phyloP scores from a whole-genome alignment of 2,113 vertebrate species.

The Struthio camelus region DNA sequence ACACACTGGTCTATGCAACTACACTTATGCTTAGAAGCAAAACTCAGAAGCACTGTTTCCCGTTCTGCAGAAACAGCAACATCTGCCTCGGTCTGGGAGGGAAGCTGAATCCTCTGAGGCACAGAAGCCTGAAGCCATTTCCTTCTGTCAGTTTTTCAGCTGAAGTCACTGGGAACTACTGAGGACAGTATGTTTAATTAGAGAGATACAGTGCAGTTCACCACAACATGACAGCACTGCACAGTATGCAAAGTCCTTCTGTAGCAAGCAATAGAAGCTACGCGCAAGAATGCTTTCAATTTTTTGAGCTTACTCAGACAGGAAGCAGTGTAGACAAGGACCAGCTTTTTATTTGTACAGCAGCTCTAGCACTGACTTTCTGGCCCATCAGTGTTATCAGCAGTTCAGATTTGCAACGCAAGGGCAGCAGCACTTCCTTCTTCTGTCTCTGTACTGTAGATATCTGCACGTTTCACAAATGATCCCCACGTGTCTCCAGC shows the following conservation, averaged over 20 bases:
- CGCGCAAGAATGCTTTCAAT: not conserved
- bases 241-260: not conserved
- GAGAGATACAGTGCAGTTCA: not conserved
- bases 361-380: not conserved
- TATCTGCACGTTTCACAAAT: not conserved
- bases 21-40: not conserved
- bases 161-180: constrained; percentile 1
- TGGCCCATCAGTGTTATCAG: not conserved
- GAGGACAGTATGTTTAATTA: constrained; percentile 21
- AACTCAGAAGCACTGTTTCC: not conserved
- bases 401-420: not conserved
- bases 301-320: not conserved
- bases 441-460: not conserved
- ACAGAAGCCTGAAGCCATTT: not conserved
- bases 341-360: not conserved
- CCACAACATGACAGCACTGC: not conserved
- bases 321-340: not conserved
- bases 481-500: not conserved
- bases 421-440: not conserved
- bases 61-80: not conserved
- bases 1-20: not conserved
- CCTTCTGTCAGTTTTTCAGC: not conserved
- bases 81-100: not conserved
- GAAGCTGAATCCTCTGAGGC: not conserved
- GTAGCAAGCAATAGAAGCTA: not conserved